These are phyloP conservation scores for Macrochelys suwanniensis DNA, from an alignment of 2,797 vertebrate genomes.

Conservation along the genomic window DNA sequence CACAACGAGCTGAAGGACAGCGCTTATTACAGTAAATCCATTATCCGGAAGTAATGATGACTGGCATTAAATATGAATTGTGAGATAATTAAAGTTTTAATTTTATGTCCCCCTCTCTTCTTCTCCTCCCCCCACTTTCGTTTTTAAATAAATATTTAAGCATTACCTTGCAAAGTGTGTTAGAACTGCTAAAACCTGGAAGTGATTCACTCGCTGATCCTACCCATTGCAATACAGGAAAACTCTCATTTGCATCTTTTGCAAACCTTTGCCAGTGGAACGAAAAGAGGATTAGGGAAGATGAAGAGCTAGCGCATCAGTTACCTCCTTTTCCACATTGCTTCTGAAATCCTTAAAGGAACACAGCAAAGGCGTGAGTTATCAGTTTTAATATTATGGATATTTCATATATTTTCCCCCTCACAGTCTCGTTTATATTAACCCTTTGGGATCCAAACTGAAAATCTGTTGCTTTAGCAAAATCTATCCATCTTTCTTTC, in stretches of 20 bases:
- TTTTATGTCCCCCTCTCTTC: not conserved
- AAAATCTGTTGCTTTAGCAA: not conserved
- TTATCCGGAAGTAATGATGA: not conserved
- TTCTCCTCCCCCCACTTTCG: not conserved
- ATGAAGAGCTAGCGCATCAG: not conserved
- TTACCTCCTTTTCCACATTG: not conserved
- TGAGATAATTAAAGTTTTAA: constrained; percentile 50
- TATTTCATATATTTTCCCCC: not conserved
- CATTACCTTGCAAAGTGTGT: not conserved
- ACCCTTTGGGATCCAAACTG: not conserved
- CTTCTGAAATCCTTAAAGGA: constrained; percentile 57
- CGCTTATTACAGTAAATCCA: not conserved
- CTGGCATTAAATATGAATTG: constrained; percentile 19
- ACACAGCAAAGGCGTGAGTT: not conserved
- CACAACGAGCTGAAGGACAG: accelerated
- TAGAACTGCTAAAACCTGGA: not conserved
- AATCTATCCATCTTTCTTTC: not conserved
- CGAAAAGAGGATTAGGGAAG: constrained; percentile 18
- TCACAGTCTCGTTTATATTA: not conserved
- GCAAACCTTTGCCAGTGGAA: constrained; percentile 25
- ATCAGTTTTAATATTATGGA: not conserved
- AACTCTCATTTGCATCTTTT: constrained; percentile 49
- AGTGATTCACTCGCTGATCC: constrained; percentile 33
- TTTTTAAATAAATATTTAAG: constrained; percentile 61
- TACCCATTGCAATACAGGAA: constrained; percentile 45